A percentile compares a stretch with the other conserved stretches of the same genome.
These are phyloP conservation scores for Spizella passerina DNA, from an alignment of 2,797 vertebrate genomes.

Conservation along the genomic window DNA sequence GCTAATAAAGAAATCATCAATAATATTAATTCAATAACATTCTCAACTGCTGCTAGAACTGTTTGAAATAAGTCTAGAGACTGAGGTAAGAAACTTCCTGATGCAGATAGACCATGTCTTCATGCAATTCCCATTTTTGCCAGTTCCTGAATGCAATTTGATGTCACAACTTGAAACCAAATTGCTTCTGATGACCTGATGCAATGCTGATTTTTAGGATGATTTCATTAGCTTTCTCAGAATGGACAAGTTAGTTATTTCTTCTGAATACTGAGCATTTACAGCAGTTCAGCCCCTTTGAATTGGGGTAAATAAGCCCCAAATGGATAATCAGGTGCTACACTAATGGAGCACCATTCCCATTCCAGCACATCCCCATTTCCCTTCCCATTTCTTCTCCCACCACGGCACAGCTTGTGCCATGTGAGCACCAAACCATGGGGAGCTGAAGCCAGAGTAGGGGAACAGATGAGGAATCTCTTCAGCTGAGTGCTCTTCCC, in stretches of 20 bases:
- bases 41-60: not conserved
- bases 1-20: not conserved
- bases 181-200: not conserved
- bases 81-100: not conserved
- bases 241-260: not conserved
- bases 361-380: fast-evolving
- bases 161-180: not conserved
- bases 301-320: not conserved
- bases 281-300: not conserved
- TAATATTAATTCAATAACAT: not conserved
- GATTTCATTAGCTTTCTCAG: not conserved
- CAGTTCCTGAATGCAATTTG: not conserved
- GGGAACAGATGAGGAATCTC: not conserved
- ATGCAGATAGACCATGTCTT: not conserved
- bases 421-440: fast-evolving
- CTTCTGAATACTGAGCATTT: not conserved
- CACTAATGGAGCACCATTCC: not conserved
- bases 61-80: not conserved
- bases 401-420: fast-evolving
- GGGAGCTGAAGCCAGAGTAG: not conserved
- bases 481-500: too few species aligned
- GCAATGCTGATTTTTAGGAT: not conserved
- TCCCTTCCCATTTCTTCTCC: not conserved
- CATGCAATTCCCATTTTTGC: not conserved
- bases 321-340: not conserved